Evolutionary conservation across 2,113 vertebrate species (phyloP).

Genomic region (Ictalurus punctatus): DNA sequence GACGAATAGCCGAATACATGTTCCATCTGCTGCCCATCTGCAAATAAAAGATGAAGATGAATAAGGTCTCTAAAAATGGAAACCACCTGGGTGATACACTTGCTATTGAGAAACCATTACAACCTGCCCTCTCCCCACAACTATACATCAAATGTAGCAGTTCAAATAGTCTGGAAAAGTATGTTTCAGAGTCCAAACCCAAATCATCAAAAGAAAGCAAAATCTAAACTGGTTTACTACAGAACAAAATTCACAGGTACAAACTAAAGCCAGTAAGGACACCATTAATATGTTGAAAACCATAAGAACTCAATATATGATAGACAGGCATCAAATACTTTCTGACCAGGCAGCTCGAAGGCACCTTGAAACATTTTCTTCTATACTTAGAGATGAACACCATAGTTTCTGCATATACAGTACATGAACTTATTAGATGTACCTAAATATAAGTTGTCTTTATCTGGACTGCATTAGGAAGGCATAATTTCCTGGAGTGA

Average conservation of each 20-base stretch:
- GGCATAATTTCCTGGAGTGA: too few species aligned
- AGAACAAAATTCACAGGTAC: background rate
- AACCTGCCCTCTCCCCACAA: background rate
- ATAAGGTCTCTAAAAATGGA: conserved; percentile 7
- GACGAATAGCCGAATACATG: background rate
- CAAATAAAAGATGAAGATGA: background rate
- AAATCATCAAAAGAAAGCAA: background rate
- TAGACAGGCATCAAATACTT: background rate
- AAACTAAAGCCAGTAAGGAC: background rate
- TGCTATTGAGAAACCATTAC: conserved; percentile 14
- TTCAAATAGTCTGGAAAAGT: background rate
- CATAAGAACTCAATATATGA: background rate
- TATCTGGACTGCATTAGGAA: too few species aligned
- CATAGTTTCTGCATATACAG: too few species aligned
- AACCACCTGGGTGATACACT: background rate
- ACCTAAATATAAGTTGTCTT: too few species aligned
- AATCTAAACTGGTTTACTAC: background rate
- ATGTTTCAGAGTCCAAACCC: background rate
- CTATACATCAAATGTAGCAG: conserved; percentile 9
- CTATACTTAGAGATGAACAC: too few species aligned
- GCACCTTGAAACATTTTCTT: too few species aligned
- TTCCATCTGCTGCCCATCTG: conserved; percentile 22
- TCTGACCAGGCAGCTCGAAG: too few species aligned
- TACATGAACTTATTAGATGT: too few species aligned
- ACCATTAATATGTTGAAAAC: background rate